A percentile compares a stretch with the other conserved stretches of the same genome.
Conservation (phyloP, 2,113 vertebrate species). For the Danionella cerebrum region DNA sequence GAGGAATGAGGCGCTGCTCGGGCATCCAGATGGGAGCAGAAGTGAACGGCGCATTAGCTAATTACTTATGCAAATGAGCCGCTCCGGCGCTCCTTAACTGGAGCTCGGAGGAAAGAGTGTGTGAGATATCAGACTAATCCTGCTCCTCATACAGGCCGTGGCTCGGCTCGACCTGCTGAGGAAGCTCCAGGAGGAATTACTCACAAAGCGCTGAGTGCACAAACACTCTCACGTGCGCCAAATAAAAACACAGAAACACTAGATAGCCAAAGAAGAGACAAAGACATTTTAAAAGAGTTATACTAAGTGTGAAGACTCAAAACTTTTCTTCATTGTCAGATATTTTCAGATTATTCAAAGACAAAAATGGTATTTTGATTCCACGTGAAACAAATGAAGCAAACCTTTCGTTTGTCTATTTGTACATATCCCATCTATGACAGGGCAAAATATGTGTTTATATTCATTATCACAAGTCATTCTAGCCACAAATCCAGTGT, state of each 20-base stretch:
- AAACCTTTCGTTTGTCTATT: no score
- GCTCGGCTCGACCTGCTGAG: constrained; percentile 37
- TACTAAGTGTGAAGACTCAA: no score
- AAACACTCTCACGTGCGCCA: constrained; percentile 5
- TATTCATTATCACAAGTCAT: no score
- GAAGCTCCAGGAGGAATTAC: constrained; percentile 28
- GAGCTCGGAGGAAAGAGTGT: constrained; percentile 55
- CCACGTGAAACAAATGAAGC: no score
- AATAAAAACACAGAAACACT: constrained; percentile 17
- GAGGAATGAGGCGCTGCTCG: constrained; percentile 67
- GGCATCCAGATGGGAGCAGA: constrained; percentile 66
- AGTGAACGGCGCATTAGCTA: constrained; percentile 71
- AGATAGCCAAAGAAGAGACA: constrained; percentile 14
- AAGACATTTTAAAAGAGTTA: constrained; percentile 9
- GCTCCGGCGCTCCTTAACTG: constrained; percentile 66
- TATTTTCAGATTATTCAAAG: no score
- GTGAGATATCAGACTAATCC: constrained; percentile 62
- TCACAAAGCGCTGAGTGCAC: constrained; percentile 25
- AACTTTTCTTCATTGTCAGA: no score
- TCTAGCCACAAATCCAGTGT: no score
- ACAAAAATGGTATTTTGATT: no score
- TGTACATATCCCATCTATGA: no score
- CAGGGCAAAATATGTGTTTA: no score
- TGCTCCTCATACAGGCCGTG: constrained; percentile 15
- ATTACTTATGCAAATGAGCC: constrained; percentile 74